Evolutionary conservation across 2,797 vertebrate species (phyloP).

Genomic region (Hydrocynus forskahlii): DNA sequence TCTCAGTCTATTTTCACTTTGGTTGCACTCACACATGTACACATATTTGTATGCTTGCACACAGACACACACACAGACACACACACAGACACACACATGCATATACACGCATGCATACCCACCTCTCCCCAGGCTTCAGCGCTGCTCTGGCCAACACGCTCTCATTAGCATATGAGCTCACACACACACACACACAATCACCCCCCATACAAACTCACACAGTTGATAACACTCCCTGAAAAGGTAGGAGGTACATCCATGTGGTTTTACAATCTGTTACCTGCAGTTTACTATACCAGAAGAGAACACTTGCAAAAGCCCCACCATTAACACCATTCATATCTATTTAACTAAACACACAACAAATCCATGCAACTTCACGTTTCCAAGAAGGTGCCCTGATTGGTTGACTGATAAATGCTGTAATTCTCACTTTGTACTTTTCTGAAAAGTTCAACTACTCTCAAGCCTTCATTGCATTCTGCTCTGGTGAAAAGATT

Average conservation of each 20-base stretch:
- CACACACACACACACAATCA: conserved; percentile 18
- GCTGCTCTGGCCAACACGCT: conserved; percentile 17
- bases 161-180: conserved; percentile 1
- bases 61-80: too few relatives aligned
- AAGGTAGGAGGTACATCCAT: conserved; percentile 42
- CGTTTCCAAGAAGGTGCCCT: too few relatives aligned
- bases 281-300: conserved; percentile 15
- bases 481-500: too few relatives aligned
- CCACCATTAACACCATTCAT: background rate
- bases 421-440: too few relatives aligned
- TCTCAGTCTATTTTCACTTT: conserved; percentile 6
- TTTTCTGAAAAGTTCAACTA: too few relatives aligned
- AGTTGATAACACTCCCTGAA: conserved; percentile 14
- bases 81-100: too few relatives aligned
- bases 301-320: background rate
- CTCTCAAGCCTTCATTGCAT: too few relatives aligned
- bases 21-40: background rate
- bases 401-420: too few relatives aligned
- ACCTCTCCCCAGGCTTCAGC: conserved; percentile 20
- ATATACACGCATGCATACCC: too few relatives aligned
- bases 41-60: too few relatives aligned
- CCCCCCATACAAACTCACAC: background rate
- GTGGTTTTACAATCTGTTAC: conserved; percentile 54
- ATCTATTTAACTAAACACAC: background rate
- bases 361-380: background rate